These are phyloP conservation scores for Liopterus haemorrhoidalis DNA, from an alignment of 2,888 invertebrate species.

Conservation along the genomic window DNA sequence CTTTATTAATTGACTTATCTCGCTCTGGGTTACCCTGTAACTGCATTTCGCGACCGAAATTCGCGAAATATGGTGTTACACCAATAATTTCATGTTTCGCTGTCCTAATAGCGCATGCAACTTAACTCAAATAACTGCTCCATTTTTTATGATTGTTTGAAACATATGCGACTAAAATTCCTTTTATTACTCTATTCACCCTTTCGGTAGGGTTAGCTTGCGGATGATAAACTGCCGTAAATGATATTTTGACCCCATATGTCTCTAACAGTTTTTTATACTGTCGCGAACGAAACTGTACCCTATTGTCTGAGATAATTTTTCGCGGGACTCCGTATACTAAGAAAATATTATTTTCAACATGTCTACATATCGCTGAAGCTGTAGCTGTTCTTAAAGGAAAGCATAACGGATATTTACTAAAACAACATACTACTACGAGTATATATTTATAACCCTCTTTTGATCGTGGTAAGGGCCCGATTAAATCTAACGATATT, in stretches of 20 bases:
- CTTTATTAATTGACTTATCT: too few relatives aligned
- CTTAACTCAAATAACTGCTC: neutral
- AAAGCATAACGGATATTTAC: constrained; percentile 16
- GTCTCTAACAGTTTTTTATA: neutral
- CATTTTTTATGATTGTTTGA: neutral
- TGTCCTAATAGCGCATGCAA: neutral
- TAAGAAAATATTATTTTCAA: neutral
- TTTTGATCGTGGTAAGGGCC: too few relatives aligned
- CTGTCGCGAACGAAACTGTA: neutral
- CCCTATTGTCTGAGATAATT: neutral
- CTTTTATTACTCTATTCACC: neutral
- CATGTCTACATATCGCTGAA: too few relatives aligned
- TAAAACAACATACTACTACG: too few relatives aligned
- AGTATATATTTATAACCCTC: too few relatives aligned
- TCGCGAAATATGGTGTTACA: neutral
- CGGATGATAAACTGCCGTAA: neutral
- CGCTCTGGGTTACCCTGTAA: too few relatives aligned
- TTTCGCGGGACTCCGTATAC: neutral
- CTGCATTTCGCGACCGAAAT: neutral
- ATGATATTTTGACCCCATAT: neutral
- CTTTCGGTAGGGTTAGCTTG: neutral
- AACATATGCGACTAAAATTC: neutral
- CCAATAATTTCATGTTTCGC: constrained; percentile 1
- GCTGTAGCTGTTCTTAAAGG: too few relatives aligned
- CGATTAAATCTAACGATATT: too few relatives aligned